Conservation (phyloP, 2,888 invertebrate species). For the Anodontia alba region DNA sequence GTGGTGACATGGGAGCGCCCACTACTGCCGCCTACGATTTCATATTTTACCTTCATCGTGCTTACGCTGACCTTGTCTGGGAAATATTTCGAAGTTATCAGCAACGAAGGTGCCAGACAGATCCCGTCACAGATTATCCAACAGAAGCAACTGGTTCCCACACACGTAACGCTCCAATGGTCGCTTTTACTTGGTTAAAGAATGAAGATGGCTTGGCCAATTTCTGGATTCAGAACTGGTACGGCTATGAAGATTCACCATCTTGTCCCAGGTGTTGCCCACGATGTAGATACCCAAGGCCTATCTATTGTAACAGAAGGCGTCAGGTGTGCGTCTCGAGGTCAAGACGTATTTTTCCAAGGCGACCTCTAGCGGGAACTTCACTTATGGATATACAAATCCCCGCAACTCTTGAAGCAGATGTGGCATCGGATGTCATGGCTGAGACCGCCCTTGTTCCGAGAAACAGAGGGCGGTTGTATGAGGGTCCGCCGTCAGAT, state of each 20-base stretch:
- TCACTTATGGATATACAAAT: neutral
- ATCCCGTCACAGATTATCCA: constrained; percentile 46
- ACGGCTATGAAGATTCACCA: constrained; percentile 38
- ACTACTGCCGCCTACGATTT: constrained; percentile 67
- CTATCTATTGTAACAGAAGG: constrained; percentile 37
- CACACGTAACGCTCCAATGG: constrained; percentile 25
- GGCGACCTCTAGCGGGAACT: neutral
- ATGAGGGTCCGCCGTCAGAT: constrained; percentile 31
- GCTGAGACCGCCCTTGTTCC: constrained; percentile 2
- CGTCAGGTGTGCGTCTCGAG: constrained; percentile 38
- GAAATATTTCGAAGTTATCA: constrained; percentile 62
- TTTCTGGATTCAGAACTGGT: constrained; percentile 46
- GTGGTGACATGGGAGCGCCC: constrained; percentile 65
- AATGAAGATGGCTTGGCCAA: constrained; percentile 33
- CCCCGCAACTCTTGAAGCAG: neutral
- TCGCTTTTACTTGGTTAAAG: constrained; percentile 39
- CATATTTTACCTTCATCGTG: constrained; percentile 72
- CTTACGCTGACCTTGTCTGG: constrained; percentile 72
- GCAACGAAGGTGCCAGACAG: constrained; percentile 27
- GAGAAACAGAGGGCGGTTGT: constrained; percentile 30
- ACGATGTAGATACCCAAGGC: constrained; percentile 24
- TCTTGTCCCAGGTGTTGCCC: constrained; percentile 45
- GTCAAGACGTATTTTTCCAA: constrained; percentile 37
- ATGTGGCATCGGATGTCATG: neutral
- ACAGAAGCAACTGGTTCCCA: constrained; percentile 12